Percentiles rank a stretch among this genome's conserved stretches.
phyloP scores from a whole-genome alignment of 1,140 invertebrate genomes.

The Trichoplusia ni region DNA sequence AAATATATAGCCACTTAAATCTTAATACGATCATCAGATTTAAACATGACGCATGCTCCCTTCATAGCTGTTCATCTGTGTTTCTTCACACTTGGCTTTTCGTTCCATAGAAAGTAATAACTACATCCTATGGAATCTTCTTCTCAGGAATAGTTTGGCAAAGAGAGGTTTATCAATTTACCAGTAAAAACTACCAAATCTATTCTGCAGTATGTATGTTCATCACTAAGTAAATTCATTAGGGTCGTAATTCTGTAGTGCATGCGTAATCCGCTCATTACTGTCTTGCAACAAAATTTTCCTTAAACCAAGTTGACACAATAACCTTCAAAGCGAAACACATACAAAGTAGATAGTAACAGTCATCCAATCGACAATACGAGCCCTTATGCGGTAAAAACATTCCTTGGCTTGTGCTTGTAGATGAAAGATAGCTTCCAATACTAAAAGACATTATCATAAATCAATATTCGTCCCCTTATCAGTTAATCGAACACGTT shows the following conservation, averaged over 20 bases:
- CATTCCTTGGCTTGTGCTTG: not conserved
- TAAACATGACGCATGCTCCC: not conserved
- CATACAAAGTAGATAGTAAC: not conserved
- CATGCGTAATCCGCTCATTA: slow-evolving; percentile 11
- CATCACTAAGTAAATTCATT: slow-evolving; percentile 8
- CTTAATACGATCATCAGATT: slow-evolving; percentile 8
- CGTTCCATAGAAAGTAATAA: too few relatives aligned
- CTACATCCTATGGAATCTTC: too few relatives aligned
- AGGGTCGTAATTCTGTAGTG: slow-evolving; percentile 1
- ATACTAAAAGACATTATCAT: slow-evolving; percentile 40
- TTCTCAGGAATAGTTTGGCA: too few relatives aligned
- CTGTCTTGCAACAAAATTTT: not conserved
- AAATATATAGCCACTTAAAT: slow-evolving; percentile 22
- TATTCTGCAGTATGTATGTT: too few relatives aligned
- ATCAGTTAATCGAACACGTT: slow-evolving; percentile 59
- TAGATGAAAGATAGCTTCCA: slow-evolving; percentile 14
- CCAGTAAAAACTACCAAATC: too few relatives aligned
- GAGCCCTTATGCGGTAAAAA: slow-evolving; percentile 1
- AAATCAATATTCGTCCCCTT: slow-evolving; percentile 49
- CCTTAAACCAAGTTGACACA: not conserved
- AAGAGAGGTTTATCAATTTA: too few relatives aligned
- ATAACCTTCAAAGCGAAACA: not conserved
- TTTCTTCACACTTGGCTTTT: too few relatives aligned
- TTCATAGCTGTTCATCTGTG: too few relatives aligned
- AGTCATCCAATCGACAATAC: slow-evolving; percentile 17